These are phyloP conservation scores for Synanthedon andrenaeformis DNA, from an alignment of 2,888 invertebrate genomes.

Conservation along the genomic window DNA sequence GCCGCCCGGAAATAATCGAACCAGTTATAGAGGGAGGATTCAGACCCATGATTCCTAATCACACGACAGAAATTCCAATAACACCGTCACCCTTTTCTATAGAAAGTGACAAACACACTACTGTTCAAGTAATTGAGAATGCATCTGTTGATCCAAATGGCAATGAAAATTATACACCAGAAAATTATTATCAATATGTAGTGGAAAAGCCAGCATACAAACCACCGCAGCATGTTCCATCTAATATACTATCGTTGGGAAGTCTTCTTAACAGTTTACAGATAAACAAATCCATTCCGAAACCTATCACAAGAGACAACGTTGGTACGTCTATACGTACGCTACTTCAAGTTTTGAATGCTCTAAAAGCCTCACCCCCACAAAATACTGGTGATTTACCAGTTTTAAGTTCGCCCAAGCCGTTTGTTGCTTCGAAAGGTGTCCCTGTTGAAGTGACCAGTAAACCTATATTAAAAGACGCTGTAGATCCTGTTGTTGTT, in stretches of 20 bases:
- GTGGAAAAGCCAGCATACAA: constrained; percentile 28
- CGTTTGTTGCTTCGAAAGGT: constrained; percentile 31
- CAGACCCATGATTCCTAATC: constrained; percentile 31
- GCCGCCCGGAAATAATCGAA: constrained; percentile 20
- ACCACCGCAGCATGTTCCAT: constrained; percentile 19
- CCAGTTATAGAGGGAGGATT: constrained; percentile 51
- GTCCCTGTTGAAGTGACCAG: constrained; percentile 18
- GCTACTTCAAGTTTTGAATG: constrained; percentile 78
- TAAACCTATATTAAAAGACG: constrained; percentile 27
- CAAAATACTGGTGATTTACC: constrained; percentile 43
- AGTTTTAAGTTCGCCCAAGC: constrained; percentile 46
- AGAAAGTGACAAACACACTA: constrained; percentile 25
- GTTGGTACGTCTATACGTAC: constrained; percentile 84
- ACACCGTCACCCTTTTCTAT: constrained; percentile 17
- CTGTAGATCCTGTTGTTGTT: constrained; percentile 15
- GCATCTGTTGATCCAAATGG: constrained; percentile 13
- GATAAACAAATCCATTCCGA: constrained; percentile 80
- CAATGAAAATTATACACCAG: constrained; percentile 20
- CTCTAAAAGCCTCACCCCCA: constrained; percentile 67
- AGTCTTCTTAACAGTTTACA: constrained; percentile 79
- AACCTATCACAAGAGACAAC: constrained; percentile 80
- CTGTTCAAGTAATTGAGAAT: constrained; percentile 18
- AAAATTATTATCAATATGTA: constrained; percentile 38
- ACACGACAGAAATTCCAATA: constrained; percentile 24
- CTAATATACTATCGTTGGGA: constrained; percentile 35